A percentile compares a stretch with the other conserved stretches of the same genome.
Conservation (phyloP, 1,140 invertebrate species). For the Zaprionus kolodkinae region DNA sequence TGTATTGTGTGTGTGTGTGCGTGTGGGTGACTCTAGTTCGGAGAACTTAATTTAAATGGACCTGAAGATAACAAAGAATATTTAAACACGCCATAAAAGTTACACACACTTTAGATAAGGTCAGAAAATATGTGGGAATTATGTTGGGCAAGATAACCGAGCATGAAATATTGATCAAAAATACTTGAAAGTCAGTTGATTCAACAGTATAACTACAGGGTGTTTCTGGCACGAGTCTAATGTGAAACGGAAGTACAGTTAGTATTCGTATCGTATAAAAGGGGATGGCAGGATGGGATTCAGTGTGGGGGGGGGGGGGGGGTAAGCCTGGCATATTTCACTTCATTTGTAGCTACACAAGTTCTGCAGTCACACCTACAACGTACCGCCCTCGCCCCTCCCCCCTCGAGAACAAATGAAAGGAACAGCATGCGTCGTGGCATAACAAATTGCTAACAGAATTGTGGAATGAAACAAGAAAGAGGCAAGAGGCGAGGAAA, state of each 20-base stretch:
- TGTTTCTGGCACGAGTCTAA: slow-evolving; percentile 10
- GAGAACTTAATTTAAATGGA: slow-evolving; percentile 17
- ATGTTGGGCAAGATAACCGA: neutral
- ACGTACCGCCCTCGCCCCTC: neutral
- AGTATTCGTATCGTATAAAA: slow-evolving; percentile 36
- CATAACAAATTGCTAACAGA: slow-evolving; percentile 69
- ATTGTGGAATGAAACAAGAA: neutral
- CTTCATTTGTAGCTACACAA: slow-evolving; percentile 77
- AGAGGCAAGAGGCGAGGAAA: neutral
- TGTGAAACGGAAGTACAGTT: slow-evolving; percentile 36
- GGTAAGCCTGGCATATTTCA: slow-evolving; percentile 43
- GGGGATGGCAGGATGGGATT: too few species aligned
- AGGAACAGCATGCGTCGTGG: slow-evolving; percentile 72
- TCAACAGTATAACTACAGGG: neutral
- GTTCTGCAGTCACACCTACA: slow-evolving; percentile 73
- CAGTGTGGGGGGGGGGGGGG: neutral
- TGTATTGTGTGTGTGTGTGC: slow-evolving; percentile 10
- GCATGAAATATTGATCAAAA: neutral
- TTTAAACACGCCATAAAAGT: slow-evolving; percentile 7
- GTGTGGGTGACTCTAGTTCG: neutral
- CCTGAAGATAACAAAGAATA: slow-evolving; percentile 17
- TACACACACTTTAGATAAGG: neutral
- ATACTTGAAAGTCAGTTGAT: neutral
- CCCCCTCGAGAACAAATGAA: slow-evolving; percentile 40
- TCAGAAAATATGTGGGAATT: slow-evolving; percentile 1